Evolutionary conservation across 2,113 vertebrate genomes (phyloP), one percentile per base, ranked within the genome.

Genomic region (Chinchilla lanigera): DNA sequence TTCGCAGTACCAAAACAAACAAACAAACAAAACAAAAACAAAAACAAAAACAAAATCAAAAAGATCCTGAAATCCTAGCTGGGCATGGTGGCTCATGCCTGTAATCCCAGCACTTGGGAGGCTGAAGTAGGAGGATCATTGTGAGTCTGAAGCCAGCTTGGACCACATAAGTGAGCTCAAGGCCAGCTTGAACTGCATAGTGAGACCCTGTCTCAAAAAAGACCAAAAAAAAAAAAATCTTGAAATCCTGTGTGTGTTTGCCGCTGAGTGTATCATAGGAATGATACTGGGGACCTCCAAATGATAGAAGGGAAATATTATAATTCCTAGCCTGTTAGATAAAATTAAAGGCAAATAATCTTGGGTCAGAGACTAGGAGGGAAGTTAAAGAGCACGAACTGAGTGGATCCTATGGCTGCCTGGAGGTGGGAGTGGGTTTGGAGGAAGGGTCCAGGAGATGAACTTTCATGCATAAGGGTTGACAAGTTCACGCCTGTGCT

Each of bases 301-400:
- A 19, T 69, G 65, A n/a, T 69, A 69, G 35, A n/a, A n/a, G 33
- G 33, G 35, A 69, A 69, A n/a, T 14, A 19, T 35, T 69, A 35
- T 69, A 69, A 69, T 16, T 69, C 33, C 33, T 17, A 67, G 35
- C 65, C 33, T 35, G 65, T 33, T 69, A n/a, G 33, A 8, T 69
- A 73, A 67, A 88, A 65, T 88, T 47, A 92, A 91, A 89, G 52
- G 22, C 50, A 89, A 84, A 93, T 33, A n/a, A 30, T 56, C 33
- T 50, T 52, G 86, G 61, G 30, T 71, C 61, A 85, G 69, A 91
- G 83, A 89, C 4, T 26, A 60, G 58, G 38, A 65, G 52, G 19
- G 56, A 75, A 54, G 38, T 78, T 96, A 81, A 94, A 78, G 47
- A 77, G 50, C 50, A 19, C 63, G 8, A 28, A 52, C 75, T 5